phyloP scores from a whole-genome alignment of 2,797 vertebrate species.

The Todus mexicanus region DNA sequence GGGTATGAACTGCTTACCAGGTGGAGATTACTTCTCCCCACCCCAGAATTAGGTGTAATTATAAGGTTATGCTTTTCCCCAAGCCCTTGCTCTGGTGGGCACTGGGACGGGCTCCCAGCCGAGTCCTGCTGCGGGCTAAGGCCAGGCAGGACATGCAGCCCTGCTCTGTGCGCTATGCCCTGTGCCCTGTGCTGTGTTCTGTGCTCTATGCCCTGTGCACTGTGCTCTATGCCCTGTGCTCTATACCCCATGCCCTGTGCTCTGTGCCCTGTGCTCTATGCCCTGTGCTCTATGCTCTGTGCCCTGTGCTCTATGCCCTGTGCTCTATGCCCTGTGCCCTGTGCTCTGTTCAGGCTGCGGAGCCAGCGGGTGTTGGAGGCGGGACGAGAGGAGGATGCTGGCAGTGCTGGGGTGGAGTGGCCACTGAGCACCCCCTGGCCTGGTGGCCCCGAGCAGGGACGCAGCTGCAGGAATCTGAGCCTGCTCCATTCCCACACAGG shows the following conservation, averaged over 20 bases:
- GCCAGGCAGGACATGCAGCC: background rate
- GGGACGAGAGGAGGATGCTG: background rate
- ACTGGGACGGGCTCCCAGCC: fast-evolving
- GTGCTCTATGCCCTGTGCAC: no score
- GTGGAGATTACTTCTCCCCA: background rate
- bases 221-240: no score
- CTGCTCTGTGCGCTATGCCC: background rate
- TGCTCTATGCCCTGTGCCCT: no score
- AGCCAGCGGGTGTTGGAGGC: background rate
- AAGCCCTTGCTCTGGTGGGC: background rate
- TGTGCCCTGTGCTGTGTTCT: no score
- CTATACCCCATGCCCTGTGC: no score
- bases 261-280: no score
- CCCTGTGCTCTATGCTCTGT: no score
- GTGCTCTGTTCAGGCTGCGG: no score
- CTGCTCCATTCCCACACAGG: background rate
- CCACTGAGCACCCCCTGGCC: background rate
- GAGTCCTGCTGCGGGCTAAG: fast-evolving
- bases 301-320: no score
- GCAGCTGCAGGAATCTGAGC: background rate
- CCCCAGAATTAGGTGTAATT: slow-evolving; percentile 2
- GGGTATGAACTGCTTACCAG: background rate
- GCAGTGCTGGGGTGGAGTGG: background rate
- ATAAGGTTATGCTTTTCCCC: background rate
- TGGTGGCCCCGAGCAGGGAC: background rate